Evolutionary conservation across 1,140 invertebrate species (phyloP).

Genomic region (Hyphantria cunea): DNA sequence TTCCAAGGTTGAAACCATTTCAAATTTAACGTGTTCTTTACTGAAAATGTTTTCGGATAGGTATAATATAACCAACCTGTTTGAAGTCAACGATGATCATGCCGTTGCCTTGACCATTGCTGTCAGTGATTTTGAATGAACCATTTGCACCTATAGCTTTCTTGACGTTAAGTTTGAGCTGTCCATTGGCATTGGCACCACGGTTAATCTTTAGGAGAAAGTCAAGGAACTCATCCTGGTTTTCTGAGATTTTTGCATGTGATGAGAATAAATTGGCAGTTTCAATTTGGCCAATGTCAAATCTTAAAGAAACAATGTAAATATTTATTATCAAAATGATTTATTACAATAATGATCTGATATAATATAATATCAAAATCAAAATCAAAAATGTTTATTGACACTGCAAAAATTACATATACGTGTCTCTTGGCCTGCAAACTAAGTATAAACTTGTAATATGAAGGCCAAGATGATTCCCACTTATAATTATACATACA

Average conservation of each 20-base stretch:
- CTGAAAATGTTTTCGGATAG: background rate
- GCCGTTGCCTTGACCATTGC: constrained; percentile 83
- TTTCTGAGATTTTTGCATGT: constrained; percentile 76
- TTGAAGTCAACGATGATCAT: constrained; percentile 78
- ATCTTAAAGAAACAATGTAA: constrained; percentile 54
- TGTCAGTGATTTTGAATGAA: constrained; percentile 81
- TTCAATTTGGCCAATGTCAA: constrained; percentile 79
- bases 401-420: too few species aligned
- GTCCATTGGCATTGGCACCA: constrained; percentile 71
- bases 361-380: too few species aligned
- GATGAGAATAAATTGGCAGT: constrained; percentile 80
- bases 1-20: too few species aligned
- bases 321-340: too few species aligned
- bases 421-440: too few species aligned
- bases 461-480: too few species aligned
- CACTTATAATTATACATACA: too few species aligned
- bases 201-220: constrained; percentile 75
- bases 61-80: constrained; percentile 35
- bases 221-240: constrained; percentile 81
- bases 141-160: constrained; percentile 82
- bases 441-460: too few species aligned
- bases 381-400: too few species aligned
- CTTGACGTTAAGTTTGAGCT: constrained; percentile 81
- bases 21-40: too few species aligned
- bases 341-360: too few species aligned